Evolutionary conservation across 2,113 vertebrate species (phyloP).

Genomic region (Chelonoidis abingdonii): DNA sequence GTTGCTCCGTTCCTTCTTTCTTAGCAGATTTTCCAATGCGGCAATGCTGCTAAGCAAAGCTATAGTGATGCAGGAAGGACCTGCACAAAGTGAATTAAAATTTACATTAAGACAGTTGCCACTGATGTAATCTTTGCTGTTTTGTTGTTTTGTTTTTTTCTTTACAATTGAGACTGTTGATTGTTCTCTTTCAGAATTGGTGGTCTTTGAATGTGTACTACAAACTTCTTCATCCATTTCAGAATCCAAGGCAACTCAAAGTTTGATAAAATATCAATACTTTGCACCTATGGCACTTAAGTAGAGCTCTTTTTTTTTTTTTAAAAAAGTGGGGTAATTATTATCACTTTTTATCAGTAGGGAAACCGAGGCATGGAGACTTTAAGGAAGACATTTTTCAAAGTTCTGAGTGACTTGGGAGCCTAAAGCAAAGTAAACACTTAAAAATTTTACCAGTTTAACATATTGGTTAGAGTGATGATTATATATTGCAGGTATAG

Average conservation of each 20-base stretch:
- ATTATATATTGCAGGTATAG: not conserved
- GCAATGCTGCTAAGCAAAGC: not conserved
- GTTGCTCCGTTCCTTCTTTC: not conserved
- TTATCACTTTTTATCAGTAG: not conserved
- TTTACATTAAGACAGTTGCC: not conserved
- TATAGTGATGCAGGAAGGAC: not conserved
- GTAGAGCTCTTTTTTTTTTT: not conserved
- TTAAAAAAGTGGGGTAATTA: not conserved
- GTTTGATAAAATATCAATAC: not conserved
- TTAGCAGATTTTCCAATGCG: not conserved
- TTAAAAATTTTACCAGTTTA: slow-evolving; percentile 2
- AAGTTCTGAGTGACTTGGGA: not conserved
- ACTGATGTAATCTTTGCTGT: not conserved
- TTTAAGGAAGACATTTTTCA: slow-evolving; percentile 12
- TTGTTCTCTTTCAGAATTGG: not conserved
- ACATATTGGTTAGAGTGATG: not conserved
- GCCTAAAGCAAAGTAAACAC: not conserved
- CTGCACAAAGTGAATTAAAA: not conserved
- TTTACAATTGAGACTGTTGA: not conserved
- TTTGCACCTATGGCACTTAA: not conserved
- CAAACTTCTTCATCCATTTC: not conserved
- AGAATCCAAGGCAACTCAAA: not conserved
- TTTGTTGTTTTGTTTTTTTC: not conserved
- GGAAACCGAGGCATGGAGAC: not conserved
- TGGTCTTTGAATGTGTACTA: not conserved